Evolutionary conservation across 2,113 vertebrate species (phyloP).

Genomic region (Perognathus longimembris): DNA sequence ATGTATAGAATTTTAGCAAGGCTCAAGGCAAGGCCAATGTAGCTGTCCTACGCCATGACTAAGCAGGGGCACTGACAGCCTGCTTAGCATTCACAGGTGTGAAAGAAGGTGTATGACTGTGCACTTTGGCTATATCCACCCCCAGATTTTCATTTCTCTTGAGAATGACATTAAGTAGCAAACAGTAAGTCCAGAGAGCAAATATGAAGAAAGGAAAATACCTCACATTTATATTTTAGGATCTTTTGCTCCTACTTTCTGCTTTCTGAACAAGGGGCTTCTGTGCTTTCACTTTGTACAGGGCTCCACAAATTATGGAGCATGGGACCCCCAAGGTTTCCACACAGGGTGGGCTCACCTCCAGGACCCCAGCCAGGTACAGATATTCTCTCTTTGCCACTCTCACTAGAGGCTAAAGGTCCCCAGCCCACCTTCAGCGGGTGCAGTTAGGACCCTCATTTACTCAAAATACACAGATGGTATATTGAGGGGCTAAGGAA

Average conservation of each 20-base stretch:
- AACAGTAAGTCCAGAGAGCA: slow-evolving; percentile 16
- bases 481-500: not conserved
- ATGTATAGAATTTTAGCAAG: not conserved
- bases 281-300: not conserved
- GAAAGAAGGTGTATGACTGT: not conserved
- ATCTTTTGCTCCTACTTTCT: not conserved
- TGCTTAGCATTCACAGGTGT: not conserved
- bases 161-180: not conserved
- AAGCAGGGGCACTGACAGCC: not conserved
- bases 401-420: not conserved
- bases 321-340: not conserved
- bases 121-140: no score
- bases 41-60: not conserved
- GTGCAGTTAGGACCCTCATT: not conserved
- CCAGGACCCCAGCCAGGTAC: not conserved
- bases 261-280: not conserved
- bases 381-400: not conserved
- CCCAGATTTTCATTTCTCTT: not conserved
- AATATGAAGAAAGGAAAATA: not conserved
- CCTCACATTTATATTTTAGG: not conserved
- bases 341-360: not conserved
- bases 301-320: not conserved
- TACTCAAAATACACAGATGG: not conserved
- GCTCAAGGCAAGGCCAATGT: not conserved
- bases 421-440: not conserved